phyloP scores from a whole-genome alignment of 2,113 vertebrate species.

The Parus major region DNA sequence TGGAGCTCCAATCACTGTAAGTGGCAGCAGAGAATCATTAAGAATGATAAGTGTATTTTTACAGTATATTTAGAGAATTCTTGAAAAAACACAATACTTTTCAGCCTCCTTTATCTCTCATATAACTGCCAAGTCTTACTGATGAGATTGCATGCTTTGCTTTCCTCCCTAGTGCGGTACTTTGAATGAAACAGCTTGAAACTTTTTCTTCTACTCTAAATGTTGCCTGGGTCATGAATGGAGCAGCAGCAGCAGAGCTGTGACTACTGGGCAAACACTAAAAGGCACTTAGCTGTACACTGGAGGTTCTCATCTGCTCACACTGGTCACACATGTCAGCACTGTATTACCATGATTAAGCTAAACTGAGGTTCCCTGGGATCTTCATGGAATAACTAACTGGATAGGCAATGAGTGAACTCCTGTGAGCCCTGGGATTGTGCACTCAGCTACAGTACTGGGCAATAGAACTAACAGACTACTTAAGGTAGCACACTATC shows the following conservation, averaged over 20 bases:
- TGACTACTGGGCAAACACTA: neutral
- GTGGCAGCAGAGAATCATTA: slow-evolving; percentile 54
- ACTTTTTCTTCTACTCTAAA: neutral
- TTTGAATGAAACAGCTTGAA: neutral
- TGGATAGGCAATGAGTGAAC: accelerated
- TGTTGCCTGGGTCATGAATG: neutral
- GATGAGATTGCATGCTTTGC: neutral
- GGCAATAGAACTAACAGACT: neutral
- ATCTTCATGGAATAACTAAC: neutral
- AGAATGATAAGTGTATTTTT: slow-evolving; percentile 63
- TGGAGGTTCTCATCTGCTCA: neutral
- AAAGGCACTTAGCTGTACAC: neutral
- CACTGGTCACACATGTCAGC: neutral
- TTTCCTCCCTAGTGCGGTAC: neutral
- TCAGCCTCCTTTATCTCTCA: neutral
- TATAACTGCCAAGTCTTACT: slow-evolving; percentile 8
- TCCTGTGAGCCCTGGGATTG: neutral
- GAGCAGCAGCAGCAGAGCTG: neutral
- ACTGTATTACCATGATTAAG: neutral
- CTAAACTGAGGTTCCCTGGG: neutral
- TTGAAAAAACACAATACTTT: slow-evolving; percentile 29
- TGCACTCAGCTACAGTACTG: neutral
- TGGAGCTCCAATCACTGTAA: slow-evolving; percentile 38
- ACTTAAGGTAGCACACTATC: neutral
- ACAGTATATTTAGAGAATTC: slow-evolving; percentile 52